Percentiles rank a stretch among this genome's conserved stretches.
phyloP scores from a whole-genome alignment of 2,113 vertebrate species.

The Perca flavescens region DNA sequence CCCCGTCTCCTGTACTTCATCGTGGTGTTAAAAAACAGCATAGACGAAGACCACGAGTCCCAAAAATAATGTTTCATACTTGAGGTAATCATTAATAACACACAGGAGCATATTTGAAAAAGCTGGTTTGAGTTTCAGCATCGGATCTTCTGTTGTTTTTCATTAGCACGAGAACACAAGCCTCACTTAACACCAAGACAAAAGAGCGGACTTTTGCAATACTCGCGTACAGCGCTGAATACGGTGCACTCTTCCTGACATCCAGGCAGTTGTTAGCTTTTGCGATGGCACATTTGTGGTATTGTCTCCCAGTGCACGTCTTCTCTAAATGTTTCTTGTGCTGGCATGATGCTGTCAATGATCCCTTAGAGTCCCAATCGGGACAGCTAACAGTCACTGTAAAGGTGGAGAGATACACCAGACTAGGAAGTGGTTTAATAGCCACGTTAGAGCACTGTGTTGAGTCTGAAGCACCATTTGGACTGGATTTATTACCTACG shows the following conservation, averaged over 20 bases:
- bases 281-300: constrained; percentile 59
- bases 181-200: constrained; percentile 19
- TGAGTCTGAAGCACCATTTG: neutral
- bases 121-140: constrained; percentile 34
- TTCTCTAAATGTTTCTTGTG: constrained; percentile 7
- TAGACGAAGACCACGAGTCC: constrained; percentile 43
- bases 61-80: constrained; percentile 15
- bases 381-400: constrained; percentile 52
- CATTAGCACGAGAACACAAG: constrained; percentile 10
- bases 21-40: constrained; percentile 26
- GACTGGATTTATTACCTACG: neutral
- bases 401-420: constrained; percentile 14
- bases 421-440: neutral
- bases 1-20: neutral
- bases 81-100: constrained; percentile 63
- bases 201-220: constrained; percentile 5
- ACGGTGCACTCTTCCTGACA: neutral
- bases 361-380: constrained; percentile 1
- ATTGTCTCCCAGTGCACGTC: constrained; percentile 17
- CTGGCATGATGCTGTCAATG: neutral
- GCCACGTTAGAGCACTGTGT: neutral
- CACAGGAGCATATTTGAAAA: constrained; percentile 19
- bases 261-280: constrained; percentile 74
- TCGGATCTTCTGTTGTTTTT: constrained; percentile 29
- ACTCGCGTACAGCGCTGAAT: neutral